These are phyloP conservation scores for Mnemiopsis leidyi DNA, from an alignment of 37 sponge, comb jelly and placozoan genomes.

Conservation along the genomic window DNA sequence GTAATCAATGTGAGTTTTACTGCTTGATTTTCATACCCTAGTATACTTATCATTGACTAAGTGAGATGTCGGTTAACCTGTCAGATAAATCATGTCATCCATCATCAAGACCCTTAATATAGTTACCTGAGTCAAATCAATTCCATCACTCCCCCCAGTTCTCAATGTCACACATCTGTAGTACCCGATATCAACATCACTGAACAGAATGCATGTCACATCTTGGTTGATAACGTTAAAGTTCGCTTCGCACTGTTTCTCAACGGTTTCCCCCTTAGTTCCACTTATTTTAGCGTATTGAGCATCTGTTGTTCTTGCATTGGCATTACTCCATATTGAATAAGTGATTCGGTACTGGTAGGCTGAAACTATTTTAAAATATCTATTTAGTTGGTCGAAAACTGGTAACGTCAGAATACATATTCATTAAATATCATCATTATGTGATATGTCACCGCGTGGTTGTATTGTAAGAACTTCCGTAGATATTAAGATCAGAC, in stretches of 20 bases:
- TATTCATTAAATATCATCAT: too few species aligned
- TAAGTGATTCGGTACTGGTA: background rate
- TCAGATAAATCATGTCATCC: too few species aligned
- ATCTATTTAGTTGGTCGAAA: too few species aligned
- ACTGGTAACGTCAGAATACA: too few species aligned
- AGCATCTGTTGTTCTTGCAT: background rate
- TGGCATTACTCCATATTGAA: background rate
- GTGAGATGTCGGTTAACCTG: too few species aligned
- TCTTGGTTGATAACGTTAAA: background rate
- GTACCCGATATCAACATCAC: background rate
- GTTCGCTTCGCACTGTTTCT: background rate
- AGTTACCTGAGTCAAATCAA: background rate
- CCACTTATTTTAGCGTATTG: background rate
- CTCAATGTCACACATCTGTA: background rate
- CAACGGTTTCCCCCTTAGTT: background rate
- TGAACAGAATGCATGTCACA: background rate
- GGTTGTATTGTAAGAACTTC: too few species aligned
- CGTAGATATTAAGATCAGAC: too few species aligned
- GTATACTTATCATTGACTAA: too few species aligned
- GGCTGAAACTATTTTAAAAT: background rate
- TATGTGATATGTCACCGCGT: too few species aligned
- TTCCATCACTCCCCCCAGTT: background rate
- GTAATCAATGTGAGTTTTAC: too few species aligned
- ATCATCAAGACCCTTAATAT: too few species aligned
- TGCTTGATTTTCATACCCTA: too few species aligned